Conservation (phyloP, 2,888 invertebrate genomes). For the Phlogophora meticulosa region DNA sequence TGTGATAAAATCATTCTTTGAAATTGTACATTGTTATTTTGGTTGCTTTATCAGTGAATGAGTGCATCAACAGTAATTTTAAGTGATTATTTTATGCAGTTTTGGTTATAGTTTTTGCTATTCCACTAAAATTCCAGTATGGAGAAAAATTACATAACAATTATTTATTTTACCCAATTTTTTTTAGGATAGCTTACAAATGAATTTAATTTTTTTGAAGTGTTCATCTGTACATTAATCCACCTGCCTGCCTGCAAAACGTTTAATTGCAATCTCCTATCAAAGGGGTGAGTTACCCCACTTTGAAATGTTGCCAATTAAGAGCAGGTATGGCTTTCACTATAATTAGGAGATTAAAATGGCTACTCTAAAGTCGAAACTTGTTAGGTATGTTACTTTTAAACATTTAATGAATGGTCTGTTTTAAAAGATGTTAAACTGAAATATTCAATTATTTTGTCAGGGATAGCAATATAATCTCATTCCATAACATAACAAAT, state of each 20-base stretch:
- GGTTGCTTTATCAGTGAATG: constrained; percentile 17
- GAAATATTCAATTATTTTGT: background rate
- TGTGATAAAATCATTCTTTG: constrained; percentile 3
- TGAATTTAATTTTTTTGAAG: background rate
- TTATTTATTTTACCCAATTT: constrained; percentile 14
- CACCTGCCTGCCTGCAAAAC: constrained; percentile 43
- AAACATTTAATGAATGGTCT: constrained; percentile 16
- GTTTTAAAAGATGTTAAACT: background rate
- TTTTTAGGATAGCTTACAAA: background rate
- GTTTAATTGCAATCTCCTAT: constrained; percentile 51
- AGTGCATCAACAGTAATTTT: constrained; percentile 4
- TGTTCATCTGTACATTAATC: constrained; percentile 22
- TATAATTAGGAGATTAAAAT: constrained; percentile 53
- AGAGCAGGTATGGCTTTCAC: constrained; percentile 62
- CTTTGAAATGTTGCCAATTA: constrained; percentile 59
- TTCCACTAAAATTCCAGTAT: background rate
- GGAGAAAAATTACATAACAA: constrained; percentile 24
- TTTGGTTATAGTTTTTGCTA: background rate
- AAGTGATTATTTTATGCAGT: background rate
- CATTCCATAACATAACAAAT: background rate
- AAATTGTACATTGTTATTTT: constrained; percentile 21
- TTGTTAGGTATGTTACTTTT: constrained; percentile 12
- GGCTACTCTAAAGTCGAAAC: constrained; percentile 20
- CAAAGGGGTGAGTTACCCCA: constrained; percentile 58
- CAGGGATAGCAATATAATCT: background rate